Conservation (phyloP, 2,113 vertebrate species). For the Sciurus niger region DNA sequence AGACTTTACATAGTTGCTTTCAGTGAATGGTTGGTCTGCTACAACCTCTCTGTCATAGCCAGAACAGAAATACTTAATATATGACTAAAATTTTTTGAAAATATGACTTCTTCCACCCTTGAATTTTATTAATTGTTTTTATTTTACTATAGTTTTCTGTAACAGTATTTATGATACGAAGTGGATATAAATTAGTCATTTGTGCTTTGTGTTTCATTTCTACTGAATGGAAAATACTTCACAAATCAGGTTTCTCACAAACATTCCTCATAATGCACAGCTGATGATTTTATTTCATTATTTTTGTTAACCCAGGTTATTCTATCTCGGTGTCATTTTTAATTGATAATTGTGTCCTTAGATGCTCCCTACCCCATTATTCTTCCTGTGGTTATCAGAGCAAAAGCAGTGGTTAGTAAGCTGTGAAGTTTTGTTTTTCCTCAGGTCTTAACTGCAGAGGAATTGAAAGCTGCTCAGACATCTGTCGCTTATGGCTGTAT, state of each 20-base stretch:
- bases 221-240: background rate
- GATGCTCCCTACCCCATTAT: background rate
- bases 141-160: background rate
- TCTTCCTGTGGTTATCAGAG: background rate
- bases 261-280: background rate
- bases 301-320: background rate
- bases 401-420: background rate
- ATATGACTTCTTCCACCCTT: too few species aligned
- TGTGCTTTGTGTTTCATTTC: background rate
- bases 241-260: background rate
- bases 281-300: background rate
- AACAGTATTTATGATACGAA: too few species aligned
- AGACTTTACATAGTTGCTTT: background rate
- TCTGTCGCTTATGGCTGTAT: conserved; percentile 97
- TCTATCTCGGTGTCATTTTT: background rate
- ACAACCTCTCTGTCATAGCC: background rate
- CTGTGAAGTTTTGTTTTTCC: background rate
- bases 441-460: conserved; percentile 92
- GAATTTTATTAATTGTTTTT: background rate
- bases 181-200: too few species aligned
- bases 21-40: background rate
- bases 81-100: background rate
- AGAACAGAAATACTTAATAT: background rate
- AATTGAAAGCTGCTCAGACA: conserved; percentile 93
- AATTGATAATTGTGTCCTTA: background rate